Conservation (phyloP, 2,113 vertebrate genomes). For the Elachura formosa region DNA sequence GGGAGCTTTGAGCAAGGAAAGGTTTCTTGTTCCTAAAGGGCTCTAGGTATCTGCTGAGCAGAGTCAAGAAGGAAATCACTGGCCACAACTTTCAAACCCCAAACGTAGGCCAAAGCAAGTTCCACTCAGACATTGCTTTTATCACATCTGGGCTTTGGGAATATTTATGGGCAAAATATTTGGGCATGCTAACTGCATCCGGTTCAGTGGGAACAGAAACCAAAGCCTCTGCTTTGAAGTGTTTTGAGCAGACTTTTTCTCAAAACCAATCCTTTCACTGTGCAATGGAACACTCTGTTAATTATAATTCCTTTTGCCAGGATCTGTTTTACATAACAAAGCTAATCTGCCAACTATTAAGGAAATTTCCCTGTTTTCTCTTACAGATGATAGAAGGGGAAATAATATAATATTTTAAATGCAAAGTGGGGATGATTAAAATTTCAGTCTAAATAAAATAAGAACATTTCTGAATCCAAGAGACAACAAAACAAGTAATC, state of each 20-base stretch:
- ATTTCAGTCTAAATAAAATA: background rate
- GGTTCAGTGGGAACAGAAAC: background rate
- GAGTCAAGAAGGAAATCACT: background rate
- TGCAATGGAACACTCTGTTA: background rate
- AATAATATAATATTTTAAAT: conserved; percentile 33
- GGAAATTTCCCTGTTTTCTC: background rate
- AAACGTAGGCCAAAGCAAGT: background rate
- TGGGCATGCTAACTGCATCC: background rate
- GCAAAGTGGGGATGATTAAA: conserved; percentile 1
- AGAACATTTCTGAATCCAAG: background rate
- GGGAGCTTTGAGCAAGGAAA: background rate
- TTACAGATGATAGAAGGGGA: background rate
- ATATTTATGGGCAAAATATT: background rate
- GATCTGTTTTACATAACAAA: conserved; percentile 33
- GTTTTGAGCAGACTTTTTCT: background rate
- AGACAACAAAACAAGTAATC: conserved; percentile 1
- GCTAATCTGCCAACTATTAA: conserved; percentile 15
- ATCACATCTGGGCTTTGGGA: background rate
- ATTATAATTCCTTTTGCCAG: background rate
- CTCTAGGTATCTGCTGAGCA: background rate
- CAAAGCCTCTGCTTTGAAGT: background rate
- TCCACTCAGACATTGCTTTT: background rate
- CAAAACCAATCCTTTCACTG: background rate
- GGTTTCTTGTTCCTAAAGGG: background rate
- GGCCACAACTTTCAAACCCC: background rate